Evolutionary conservation across 2,888 invertebrate species (phyloP).

Genomic region (Thecocarcelia acutangulata): DNA sequence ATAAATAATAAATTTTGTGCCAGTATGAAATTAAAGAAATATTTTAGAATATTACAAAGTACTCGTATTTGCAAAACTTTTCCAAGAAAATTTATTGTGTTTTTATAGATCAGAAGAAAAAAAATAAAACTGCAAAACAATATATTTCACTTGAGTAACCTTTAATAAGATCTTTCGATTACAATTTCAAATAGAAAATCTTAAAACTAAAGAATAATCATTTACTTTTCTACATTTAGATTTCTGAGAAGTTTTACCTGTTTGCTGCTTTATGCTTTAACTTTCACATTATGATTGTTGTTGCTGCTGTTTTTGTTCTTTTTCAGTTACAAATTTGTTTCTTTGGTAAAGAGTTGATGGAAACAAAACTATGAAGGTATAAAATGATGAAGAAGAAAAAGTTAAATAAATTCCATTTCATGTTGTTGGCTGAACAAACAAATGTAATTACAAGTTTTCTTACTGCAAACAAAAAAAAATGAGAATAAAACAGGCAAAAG

Average conservation of each 20-base stretch:
- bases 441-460: slow-evolving; percentile 69
- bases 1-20: not conserved
- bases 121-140: slow-evolving; percentile 47
- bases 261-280: not conserved
- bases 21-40: not conserved
- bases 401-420: slow-evolving; percentile 60
- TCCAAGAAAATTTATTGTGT: slow-evolving; percentile 18
- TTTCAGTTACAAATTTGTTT: slow-evolving; percentile 13
- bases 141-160: slow-evolving; percentile 64
- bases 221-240: slow-evolving; percentile 19
- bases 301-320: not conserved
- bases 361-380: slow-evolving; percentile 23
- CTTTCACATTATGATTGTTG: not conserved
- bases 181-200: slow-evolving; percentile 62
- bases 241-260: slow-evolving; percentile 45
- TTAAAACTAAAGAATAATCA: slow-evolving; percentile 41
- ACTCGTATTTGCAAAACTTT: slow-evolving; percentile 10
- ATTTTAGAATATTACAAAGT: slow-evolving; percentile 13
- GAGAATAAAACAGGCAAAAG: slow-evolving; percentile 8
- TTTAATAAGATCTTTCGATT: slow-evolving; percentile 63
- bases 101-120: slow-evolving; percentile 14
- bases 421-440: slow-evolving; percentile 69
- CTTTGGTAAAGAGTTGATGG: slow-evolving; percentile 4
- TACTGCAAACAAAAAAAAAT: slow-evolving; percentile 16
- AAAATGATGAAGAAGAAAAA: not conserved